These are phyloP conservation scores for Etheostoma nigrum DNA, from an alignment of 2,797 vertebrate genomes.

Conservation along the genomic window DNA sequence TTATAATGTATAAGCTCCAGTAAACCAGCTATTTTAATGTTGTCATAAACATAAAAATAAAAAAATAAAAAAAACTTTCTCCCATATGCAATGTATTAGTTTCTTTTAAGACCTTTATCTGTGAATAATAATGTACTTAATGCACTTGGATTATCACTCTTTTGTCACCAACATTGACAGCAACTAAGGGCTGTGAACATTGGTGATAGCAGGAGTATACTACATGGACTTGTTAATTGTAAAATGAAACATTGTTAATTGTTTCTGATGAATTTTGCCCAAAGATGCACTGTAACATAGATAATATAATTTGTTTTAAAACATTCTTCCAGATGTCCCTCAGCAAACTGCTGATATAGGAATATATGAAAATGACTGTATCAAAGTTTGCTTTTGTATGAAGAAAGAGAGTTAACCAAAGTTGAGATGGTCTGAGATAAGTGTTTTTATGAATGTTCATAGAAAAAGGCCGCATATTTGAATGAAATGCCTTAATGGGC, in stretches of 20 bases:
- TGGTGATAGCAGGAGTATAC: constrained; percentile 36
- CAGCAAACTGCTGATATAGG: constrained; percentile 44
- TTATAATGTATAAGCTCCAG: constrained; percentile 19
- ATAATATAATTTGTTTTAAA: constrained; percentile 47
- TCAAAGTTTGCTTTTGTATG: constrained; percentile 61
- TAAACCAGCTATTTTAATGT: constrained; percentile 42
- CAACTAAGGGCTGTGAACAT: constrained; percentile 45
- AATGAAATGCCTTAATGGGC: constrained; percentile 26
- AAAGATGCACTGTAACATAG: constrained; percentile 58
- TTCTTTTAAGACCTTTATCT: constrained; percentile 56
- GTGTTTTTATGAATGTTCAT: constrained; percentile 52
- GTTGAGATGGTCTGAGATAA: constrained; percentile 72
- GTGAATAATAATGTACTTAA: constrained; percentile 68
- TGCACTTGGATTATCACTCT: constrained; percentile 62
- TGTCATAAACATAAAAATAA: constrained; percentile 19
- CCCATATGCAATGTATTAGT: constrained; percentile 31
- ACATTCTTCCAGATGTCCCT: constrained; percentile 49
- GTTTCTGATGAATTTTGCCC: constrained; percentile 37
- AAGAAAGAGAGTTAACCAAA: constrained; percentile 37
- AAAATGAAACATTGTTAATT: constrained; percentile 33
- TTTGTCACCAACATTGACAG: constrained; percentile 47
- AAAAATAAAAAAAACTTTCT: background rate
- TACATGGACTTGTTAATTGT: constrained; percentile 29
- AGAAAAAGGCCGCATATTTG: constrained; percentile 26
- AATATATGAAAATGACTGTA: constrained; percentile 37